Base-by-base conservation (phyloP, 2,888 invertebrate genomes). In the Aethes cnicana region DNA sequence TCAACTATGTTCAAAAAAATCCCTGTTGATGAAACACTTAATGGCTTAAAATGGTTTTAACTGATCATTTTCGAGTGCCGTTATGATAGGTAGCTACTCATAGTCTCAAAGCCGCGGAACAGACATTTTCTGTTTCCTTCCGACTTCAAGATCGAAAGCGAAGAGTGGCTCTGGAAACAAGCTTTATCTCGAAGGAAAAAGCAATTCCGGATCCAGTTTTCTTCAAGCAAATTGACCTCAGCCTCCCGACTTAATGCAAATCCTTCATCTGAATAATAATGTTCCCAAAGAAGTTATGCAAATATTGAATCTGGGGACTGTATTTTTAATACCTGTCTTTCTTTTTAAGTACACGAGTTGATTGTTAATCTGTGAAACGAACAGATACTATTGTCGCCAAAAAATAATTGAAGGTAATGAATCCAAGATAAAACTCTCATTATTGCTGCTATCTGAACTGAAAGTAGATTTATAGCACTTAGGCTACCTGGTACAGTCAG, bases 131-230 rank as follows among this genome's bases (percentile, higher is more conserved):
- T 36, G 44, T 52, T 52, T 52, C 39, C 46, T 39, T 20, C 9
- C 8, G 28, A 36, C 36, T n/a, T 35, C 16, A 14, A 26, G 52
- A 46, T 46, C 7, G 32, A 52, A 32, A 32, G 23, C 30, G 17
- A 28, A 35, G 49, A 49, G 18, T 23, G 23, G 18, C 44, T 18
- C 30, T 26, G 11, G 14, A 39, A 52, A 52, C 44, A 39, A 52
- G 52, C 46, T 46, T 52, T 32, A 39, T 39, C 36, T 35, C 37
- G 32, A 44, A 23, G 16, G 39, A 39, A 52, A 46, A 52, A 39
- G 52, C 44, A 52, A 52, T 52, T 52, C 39, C 20, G 37, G 26
- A 7, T 35, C 44, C 39, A 37, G 46, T 52, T 52, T 52, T 52
- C 52, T 42, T 30, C 12, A 30, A 33, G 20, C 32, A 46, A 52